Evolutionary conservation across 2,888 invertebrate genomes (phyloP).

Genomic region (Spicauda simplicius): DNA sequence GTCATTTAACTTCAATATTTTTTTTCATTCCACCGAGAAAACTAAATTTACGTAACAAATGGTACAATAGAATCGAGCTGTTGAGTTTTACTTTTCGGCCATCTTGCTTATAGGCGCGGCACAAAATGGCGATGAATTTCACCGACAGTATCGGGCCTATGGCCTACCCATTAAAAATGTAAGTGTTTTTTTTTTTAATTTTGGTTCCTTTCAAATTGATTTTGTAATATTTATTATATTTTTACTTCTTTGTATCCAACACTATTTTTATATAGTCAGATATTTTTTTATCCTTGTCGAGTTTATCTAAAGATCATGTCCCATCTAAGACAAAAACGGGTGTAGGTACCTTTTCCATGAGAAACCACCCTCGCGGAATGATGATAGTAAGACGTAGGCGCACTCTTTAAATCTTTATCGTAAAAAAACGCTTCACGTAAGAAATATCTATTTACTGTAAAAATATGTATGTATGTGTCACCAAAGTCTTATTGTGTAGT

Average conservation of each 20-base stretch:
- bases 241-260: neutral
- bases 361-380: too few species aligned
- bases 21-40: constrained; percentile 43
- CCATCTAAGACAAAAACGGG: too few species aligned
- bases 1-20: constrained; percentile 57
- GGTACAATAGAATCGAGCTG: constrained; percentile 46
- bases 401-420: too few species aligned
- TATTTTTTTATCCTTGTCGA: too few species aligned
- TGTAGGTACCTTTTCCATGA: too few species aligned
- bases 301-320: too few species aligned
- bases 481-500: too few species aligned
- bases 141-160: constrained; percentile 71
- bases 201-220: neutral
- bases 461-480: too few species aligned
- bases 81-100: constrained; percentile 39
- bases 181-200: constrained; percentile 50
- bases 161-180: constrained; percentile 78
- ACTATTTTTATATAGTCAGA: neutral
- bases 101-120: constrained; percentile 56
- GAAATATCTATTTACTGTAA: too few species aligned
- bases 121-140: constrained; percentile 76
- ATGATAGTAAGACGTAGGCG: too few species aligned
- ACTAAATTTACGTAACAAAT: constrained; percentile 51
- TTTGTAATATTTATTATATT: neutral
- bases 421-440: too few species aligned